Conservation (phyloP, 2,888 invertebrate species). For the Drosophila bunnanda region DNA sequence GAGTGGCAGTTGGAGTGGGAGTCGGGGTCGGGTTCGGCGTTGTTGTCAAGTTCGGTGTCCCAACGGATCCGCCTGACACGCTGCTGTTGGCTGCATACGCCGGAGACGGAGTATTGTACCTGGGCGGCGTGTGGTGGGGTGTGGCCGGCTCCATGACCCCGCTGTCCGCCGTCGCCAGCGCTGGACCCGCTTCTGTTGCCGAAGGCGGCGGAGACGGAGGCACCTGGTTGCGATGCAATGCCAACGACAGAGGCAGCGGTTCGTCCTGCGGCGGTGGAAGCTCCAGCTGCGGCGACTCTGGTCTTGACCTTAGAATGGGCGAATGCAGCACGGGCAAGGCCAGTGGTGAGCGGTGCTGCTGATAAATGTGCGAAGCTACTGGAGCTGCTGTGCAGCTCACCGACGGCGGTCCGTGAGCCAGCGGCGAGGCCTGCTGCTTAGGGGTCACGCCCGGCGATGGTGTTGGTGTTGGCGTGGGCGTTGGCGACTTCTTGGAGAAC, state of each 20-base stretch:
- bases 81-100: conserved; percentile 54
- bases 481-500: conserved; percentile 86
- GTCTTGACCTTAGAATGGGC: conserved; percentile 62
- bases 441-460: conserved; percentile 69
- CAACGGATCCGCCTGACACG: conserved; percentile 17
- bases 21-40: conserved; percentile 40
- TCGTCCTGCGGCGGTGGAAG: conserved; percentile 79
- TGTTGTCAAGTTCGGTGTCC: conserved; percentile 15
- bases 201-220: conserved; percentile 48
- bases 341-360: conserved; percentile 55
- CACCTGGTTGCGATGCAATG: conserved; percentile 52
- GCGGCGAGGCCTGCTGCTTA: conserved; percentile 70
- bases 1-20: conserved; percentile 48
- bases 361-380: conserved; percentile 20
- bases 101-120: conserved; percentile 71
- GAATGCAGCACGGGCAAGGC: conserved; percentile 59
- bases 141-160: conserved; percentile 54
- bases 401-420: conserved; percentile 51
- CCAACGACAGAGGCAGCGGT: conserved; percentile 67
- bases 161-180: conserved; percentile 57
- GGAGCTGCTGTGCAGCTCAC: conserved; percentile 24
- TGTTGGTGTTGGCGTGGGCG: conserved; percentile 70
- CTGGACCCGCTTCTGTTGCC: conserved; percentile 60
- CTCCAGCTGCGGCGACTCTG: conserved; percentile 62
- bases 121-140: conserved; percentile 69